Evolutionary conservation across 2,888 invertebrate species (phyloP), one percentile per base, ranked within the genome.

Genomic region (Stenchaetothrips biformis): DNA sequence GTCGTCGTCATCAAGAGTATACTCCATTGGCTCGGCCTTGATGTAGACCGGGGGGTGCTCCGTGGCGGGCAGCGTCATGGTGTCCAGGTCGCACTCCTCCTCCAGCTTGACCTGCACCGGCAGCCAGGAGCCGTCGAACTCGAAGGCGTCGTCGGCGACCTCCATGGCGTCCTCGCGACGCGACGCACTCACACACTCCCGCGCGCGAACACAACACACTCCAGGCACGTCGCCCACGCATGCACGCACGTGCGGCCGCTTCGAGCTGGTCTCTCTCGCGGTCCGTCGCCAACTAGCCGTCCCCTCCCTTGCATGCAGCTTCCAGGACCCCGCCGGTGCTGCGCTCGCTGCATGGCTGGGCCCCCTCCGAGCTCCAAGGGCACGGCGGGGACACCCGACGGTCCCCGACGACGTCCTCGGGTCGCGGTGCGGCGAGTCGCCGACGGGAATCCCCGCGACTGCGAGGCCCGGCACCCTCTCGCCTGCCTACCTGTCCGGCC

Each of bases 161-260:
- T 81, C 79, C 78, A 81, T 80, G 81, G 80, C 81, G 78, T 81
- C 80, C 78, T 80, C 67, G 82, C 6, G 80, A 18, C 3, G 6
- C 53, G 53, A 6, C 59, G 59, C 59, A 18, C 16, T 13, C 59
- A 37, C 37, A 2, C 37, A 37, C 37, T 2, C 37, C 1, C 37
- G 37, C 37, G 4, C 4, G 37, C 37, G 4, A n/a, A n/a, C n/a
- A n/a, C n/a, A n/a, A n/a, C n/a, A n/a, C n/a, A n/a, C n/a, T n/a
- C n/a, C n/a, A n/a, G n/a, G n/a, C n/a, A n/a, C n/a, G n/a, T n/a
- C n/a, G n/a, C n/a, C n/a, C n/a, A n/a, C n/a, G n/a, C n/a, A n/a
- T n/a, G n/a, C n/a, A n/a, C n/a, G 37, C 37, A 37, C 37, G 37
- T 1, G 2, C 37, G 37, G 37, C 37, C 1, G 37, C 37, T 1